Base-by-base conservation (phyloP, 2,888 invertebrate species). In the Melanostoma scalare region DNA sequence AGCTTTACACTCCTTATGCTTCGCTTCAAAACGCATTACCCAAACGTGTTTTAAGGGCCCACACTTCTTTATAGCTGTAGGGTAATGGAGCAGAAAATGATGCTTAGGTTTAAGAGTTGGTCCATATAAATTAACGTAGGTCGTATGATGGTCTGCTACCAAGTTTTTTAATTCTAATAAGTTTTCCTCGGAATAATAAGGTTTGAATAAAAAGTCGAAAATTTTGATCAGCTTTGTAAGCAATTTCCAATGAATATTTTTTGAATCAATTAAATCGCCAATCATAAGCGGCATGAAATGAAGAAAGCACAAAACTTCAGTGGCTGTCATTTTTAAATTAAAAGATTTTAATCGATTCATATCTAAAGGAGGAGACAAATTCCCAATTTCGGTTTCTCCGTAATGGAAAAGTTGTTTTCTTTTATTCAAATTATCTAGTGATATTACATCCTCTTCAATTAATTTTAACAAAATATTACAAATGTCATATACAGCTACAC, bases 391-490 rank as follows among this genome's bases (percentile, higher is more conserved):
- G 8, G 38, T 40, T 38, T 56, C 55, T 20, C 55, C 55, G 20
- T 10, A 35, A 0, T 20, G 55, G 10, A 56, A 56, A 56, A 40
- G 20, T 10, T 56, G 56, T 3, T 56, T 56, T 56, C 56, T 56
- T 1, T 6, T 40, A 36, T 55, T 67, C 3, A 65, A 42, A 42
- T 30, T 20, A 2, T 63, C 48, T 8, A 65, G 6, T 2, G 40
- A 33, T 1, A 65, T 52, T 3, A 10, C 1, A 1, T 52, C 52
- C 1, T 38, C 31, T 31, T 30, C 9, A 4, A 40, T 50, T n/a
- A 65, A 33, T 3, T 35, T 3, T 84, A 73, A 86, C 81, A 61
- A 52, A 36, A 72, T 46, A 9, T 61, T 52, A 9, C 40, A 50
- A 8, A 72, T 9, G 9, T 71, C 60, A 52, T 60, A n/a, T n/a